phyloP scores from a whole-genome alignment of 1,140 invertebrate genomes.

The Saccostrea cuccullata region DNA sequence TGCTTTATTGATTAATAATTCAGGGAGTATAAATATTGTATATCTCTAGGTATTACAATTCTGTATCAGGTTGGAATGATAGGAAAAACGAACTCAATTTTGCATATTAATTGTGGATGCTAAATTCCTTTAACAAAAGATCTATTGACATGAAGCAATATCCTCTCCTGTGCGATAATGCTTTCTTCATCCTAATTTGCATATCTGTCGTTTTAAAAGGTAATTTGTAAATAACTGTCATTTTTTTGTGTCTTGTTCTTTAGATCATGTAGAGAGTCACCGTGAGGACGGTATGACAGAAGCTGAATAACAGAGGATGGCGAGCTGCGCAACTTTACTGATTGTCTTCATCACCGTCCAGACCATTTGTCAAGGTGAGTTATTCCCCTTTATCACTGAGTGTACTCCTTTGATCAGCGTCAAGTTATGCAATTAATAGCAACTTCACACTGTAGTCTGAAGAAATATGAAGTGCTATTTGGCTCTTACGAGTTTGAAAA shows the following conservation, averaged over 20 bases:
- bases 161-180: neutral
- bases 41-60: constrained; percentile 21
- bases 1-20: constrained; percentile 19
- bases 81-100: constrained; percentile 26
- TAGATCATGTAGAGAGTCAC: neutral
- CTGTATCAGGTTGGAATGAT: neutral
- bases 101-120: constrained; percentile 16
- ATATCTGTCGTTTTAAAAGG: neutral
- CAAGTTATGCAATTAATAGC: neutral
- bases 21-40: constrained; percentile 2
- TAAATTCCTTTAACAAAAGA: constrained; percentile 3
- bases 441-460: neutral
- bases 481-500: neutral
- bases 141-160: constrained; percentile 4
- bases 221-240: neutral
- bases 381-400: neutral
- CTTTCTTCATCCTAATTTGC: constrained; percentile 26
- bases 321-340: neutral
- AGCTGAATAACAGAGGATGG: constrained; percentile 7
- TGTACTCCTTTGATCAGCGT: neutral
- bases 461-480: constrained; percentile 11
- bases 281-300: neutral
- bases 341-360: neutral
- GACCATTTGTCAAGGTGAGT: constrained; percentile 16
- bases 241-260: neutral